Evolutionary conservation across 1,140 invertebrate species (phyloP).

Genomic region (Eriocheir sinensis): DNA sequence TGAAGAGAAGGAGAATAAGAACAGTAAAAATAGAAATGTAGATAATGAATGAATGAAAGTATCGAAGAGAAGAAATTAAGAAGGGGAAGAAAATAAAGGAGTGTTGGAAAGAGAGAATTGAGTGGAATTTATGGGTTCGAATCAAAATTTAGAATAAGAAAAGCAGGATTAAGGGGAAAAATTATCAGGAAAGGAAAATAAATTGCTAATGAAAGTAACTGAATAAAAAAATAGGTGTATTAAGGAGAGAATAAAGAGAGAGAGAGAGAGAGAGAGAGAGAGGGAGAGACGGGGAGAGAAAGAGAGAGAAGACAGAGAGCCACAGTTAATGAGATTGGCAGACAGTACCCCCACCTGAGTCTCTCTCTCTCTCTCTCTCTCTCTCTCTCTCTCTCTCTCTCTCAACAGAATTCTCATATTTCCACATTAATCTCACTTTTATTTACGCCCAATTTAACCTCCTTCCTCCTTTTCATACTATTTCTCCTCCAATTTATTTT

Average conservation of each 20-base stretch:
- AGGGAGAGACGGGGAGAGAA: not conserved
- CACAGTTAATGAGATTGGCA: constrained; percentile 58
- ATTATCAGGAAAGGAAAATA: too few relatives aligned
- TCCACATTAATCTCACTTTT: not conserved
- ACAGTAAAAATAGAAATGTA: too few relatives aligned
- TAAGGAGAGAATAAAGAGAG: not conserved
- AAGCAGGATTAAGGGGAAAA: too few relatives aligned
- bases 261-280: not conserved
- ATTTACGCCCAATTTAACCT: not conserved
- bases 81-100: too few relatives aligned
- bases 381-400: constrained; percentile 57
- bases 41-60: too few relatives aligned
- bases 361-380: constrained; percentile 51
- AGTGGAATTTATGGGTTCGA: too few relatives aligned
- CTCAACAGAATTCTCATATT: not conserved
- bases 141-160: too few relatives aligned
- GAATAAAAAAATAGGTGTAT: too few relatives aligned
- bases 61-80: too few relatives aligned
- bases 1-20: too few relatives aligned
- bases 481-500: not conserved
- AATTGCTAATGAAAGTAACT: too few relatives aligned
- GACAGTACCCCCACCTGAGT: constrained; percentile 52
- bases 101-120: too few relatives aligned
- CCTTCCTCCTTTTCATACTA: not conserved
- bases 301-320: not conserved